Percentiles rank a stretch among this genome's conserved stretches.
Evolutionary conservation across 2,113 vertebrate genomes (phyloP).

Genomic region (Plestiodon gilberti): DNA sequence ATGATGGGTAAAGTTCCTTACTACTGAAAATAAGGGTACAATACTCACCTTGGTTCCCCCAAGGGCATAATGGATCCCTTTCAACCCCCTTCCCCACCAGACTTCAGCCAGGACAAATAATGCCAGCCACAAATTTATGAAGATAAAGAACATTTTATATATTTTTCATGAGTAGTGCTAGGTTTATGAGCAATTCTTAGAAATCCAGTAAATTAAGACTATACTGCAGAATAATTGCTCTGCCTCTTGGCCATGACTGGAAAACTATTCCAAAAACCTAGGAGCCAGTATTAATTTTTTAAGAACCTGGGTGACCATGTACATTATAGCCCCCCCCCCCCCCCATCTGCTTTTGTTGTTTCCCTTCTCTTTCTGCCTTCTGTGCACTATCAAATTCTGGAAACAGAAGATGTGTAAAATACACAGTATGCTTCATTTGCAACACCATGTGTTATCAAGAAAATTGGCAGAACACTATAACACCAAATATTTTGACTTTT

Average conservation of each 20-base stretch:
- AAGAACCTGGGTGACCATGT: neutral
- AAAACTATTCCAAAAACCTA: neutral
- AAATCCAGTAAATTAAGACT: neutral
- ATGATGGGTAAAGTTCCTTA: neutral
- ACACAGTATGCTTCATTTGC: neutral
- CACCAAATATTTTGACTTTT: conserved; percentile 24
- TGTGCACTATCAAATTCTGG: conserved; percentile 5
- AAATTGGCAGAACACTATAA: conserved; percentile 2
- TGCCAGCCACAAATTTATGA: neutral
- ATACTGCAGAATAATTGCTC: neutral
- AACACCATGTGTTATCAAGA: conserved; percentile 16
- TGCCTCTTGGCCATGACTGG: neutral
- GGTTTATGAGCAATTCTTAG: neutral
- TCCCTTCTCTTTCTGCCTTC: neutral
- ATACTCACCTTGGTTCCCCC: too few relatives aligned
- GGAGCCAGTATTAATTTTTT: neutral
- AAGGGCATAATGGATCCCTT: neutral
- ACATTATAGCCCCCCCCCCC: too few relatives aligned
- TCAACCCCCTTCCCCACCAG: neutral
- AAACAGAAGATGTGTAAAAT: conserved; percentile 3
- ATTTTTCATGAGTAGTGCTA: neutral
- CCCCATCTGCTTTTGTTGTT: neutral
- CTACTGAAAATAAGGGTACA: neutral
- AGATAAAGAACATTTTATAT: neutral
- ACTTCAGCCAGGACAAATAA: neutral